Percentiles rank a stretch among this genome's conserved stretches.
Conservation (phyloP, 2,888 invertebrate species). For the Nezara viridula region DNA sequence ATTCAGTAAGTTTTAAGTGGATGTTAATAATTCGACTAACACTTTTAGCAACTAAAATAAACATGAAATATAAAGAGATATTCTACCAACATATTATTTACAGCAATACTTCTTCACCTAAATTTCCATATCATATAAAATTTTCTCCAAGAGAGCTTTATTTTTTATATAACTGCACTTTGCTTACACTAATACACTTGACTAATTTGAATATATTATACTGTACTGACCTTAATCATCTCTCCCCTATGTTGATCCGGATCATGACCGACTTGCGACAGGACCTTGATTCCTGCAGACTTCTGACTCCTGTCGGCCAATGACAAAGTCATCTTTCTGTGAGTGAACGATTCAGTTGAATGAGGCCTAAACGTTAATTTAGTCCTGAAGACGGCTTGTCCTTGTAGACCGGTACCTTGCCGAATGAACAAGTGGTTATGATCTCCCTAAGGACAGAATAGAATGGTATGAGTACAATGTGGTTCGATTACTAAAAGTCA, state of each 20-base stretch:
- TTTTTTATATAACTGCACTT: too few relatives aligned
- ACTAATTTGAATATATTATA: too few relatives aligned
- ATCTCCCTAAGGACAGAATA: constrained; percentile 77
- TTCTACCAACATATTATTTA: too few relatives aligned
- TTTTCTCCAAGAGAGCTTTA: too few relatives aligned
- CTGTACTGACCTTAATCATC: constrained; percentile 83
- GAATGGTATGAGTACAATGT: neutral
- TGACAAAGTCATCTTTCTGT: constrained; percentile 98
- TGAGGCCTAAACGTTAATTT: constrained; percentile 98
- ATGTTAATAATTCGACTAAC: too few relatives aligned
- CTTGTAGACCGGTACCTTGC: constrained; percentile 97
- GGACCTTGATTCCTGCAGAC: constrained; percentile 93
- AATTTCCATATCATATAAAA: too few relatives aligned
- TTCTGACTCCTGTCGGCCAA: constrained; percentile 95
- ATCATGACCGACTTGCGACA: constrained; percentile 93
- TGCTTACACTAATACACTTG: too few relatives aligned
- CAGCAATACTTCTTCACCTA: too few relatives aligned
- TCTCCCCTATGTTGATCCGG: constrained; percentile 94
- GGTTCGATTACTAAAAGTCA: too few relatives aligned
- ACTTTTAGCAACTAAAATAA: too few relatives aligned
- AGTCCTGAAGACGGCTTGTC: constrained; percentile 96
- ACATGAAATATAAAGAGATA: too few relatives aligned
- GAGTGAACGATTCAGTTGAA: constrained; percentile 98
- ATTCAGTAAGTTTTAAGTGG: too few relatives aligned
- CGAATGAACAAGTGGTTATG: constrained; percentile 98